Conservation (phyloP, 2,797 vertebrate species). For the Periparus ater region DNA sequence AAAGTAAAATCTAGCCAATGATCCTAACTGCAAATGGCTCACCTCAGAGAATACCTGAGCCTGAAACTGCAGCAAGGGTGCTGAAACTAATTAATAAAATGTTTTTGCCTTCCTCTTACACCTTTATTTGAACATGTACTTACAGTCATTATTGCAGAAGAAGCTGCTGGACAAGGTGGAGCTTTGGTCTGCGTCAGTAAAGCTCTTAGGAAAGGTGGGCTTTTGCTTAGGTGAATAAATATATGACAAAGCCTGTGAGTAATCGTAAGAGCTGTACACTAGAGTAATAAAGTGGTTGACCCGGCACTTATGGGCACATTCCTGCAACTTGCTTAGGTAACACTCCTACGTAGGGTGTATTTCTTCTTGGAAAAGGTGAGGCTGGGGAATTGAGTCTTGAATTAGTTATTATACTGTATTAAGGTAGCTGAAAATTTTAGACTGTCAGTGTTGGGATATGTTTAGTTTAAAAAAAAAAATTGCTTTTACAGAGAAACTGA, state of each 20-base stretch:
- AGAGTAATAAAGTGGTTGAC: neutral
- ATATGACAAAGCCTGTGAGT: neutral
- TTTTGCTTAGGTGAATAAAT: neutral
- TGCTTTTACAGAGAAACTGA: neutral
- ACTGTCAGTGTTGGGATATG: neutral
- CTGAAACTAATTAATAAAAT: neutral
- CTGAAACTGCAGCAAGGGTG: neutral
- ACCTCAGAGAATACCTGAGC: neutral
- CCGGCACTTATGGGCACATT: neutral
- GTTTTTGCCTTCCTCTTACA: neutral
- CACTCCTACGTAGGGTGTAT: neutral
- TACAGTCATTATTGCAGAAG: neutral
- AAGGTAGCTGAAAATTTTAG: neutral
- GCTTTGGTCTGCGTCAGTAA: neutral
- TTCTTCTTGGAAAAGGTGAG: neutral
- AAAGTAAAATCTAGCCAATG: neutral
- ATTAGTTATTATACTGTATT: neutral
- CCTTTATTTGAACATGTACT: neutral
- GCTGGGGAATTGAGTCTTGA: neutral
- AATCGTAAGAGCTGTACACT: neutral
- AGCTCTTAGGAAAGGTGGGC: neutral
- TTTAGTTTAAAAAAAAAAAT: neutral
- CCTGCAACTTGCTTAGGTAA: neutral
- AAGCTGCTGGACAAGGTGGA: neutral
- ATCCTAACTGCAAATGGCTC: neutral